phyloP scores from a whole-genome alignment of 2,797 vertebrate genomes.

The Artibeus jamaicensis region DNA sequence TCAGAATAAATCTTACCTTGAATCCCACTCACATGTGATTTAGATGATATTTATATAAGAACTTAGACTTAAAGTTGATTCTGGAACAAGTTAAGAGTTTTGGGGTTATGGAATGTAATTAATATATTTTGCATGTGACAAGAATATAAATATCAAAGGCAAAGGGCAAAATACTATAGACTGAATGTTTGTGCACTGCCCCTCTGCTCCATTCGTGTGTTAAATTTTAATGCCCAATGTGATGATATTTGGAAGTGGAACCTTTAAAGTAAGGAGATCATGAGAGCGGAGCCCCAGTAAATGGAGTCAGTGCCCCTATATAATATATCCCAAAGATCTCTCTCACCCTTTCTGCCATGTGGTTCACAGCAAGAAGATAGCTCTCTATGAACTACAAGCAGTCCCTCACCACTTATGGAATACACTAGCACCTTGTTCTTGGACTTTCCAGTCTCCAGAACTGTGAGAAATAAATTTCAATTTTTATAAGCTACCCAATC shows the following conservation, averaged over 20 bases:
- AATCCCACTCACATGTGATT: not conserved
- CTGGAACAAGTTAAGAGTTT: not conserved
- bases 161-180: not conserved
- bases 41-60: not conserved
- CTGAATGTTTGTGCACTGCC: not conserved
- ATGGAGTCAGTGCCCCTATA: not conserved
- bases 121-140: not conserved
- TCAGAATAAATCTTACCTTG: not conserved
- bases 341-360: not conserved
- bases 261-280: not conserved
- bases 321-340: not conserved
- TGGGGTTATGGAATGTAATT: not conserved
- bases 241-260: not conserved
- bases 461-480: not conserved
- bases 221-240: not conserved
- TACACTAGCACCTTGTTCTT: not conserved
- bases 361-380: not conserved
- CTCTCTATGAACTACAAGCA: not conserved
- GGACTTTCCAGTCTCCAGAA: not conserved
- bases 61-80: not conserved
- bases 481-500: not conserved
- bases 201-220: not conserved
- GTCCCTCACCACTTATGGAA: not conserved
- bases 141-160: not conserved
- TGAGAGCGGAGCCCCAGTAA: not conserved